Base-by-base conservation (phyloP, 2,797 vertebrate genomes). In the Notolabrus celidotus region DNA sequence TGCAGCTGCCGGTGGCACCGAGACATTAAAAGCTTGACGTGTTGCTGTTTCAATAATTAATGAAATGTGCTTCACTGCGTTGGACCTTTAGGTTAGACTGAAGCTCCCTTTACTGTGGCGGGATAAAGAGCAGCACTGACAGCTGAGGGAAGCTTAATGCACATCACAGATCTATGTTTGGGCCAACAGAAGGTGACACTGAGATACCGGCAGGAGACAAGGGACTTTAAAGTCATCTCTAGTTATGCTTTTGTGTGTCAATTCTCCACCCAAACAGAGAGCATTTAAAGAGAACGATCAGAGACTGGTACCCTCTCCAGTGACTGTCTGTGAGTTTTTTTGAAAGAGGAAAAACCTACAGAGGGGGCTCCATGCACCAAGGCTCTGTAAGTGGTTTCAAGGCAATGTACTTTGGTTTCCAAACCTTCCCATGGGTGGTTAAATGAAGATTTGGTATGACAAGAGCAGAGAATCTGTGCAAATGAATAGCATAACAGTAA, bases 31-130 rank as follows among this genome's bases (percentile, higher is more conserved):
- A 93, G 89, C 89, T 79, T 77, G 59, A 79, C 19, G 62, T 83
- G 81, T 85, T 77, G 66, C 73, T 41, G 54, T 65, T 73, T 94
- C 57, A 94, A 94, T 93, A 88, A 93, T 93, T 91, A 75, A 95
- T 93, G 78, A 86, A 79, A 92, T 86, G 74, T 72, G 74, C 65
- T 81, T 84, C 72, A 57, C 71, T 83, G 80, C 78, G 76, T 77
- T 55, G 75, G 80, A 84, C 79, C 86, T 86, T 90, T 71, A 84
- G 67, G 67, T 87, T 79, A 64, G 54, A 73, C 79, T 71, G 64
- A 84, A 53, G 67, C 56, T 33, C 57, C 55, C 38, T 29, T n/a
- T 22, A 46, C 58, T 50, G 71, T 54, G 52, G 67, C 49, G 64
- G 72, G 68, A 85, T 74, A 79, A 80, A 89, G 77, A 90, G 72